Base-by-base conservation (phyloP, 2,113 vertebrate species). In the Centropus bengalensis region DNA sequence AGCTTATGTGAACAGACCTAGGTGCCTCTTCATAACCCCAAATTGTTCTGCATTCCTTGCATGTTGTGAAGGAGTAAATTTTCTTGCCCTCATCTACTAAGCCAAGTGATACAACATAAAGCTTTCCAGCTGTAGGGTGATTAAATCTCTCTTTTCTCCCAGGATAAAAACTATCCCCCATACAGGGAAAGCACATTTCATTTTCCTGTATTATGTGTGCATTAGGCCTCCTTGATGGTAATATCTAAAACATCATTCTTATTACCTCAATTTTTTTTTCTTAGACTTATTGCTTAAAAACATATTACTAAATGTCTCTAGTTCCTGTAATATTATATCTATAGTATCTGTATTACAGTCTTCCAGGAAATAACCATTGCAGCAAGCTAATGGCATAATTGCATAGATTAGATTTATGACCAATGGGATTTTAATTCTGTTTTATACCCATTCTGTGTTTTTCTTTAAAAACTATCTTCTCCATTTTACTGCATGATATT, bases 1-100 rank as follows among this genome's bases (percentile, higher is more conserved):
- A 49, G 9, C 12, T 67, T 51, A 14, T 16, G 5, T 11, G 11
- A 67, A 51, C 8, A 89, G 64, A 49, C 0, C 0, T 0, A 3
- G 5, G 8, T 51, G 17, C 1, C 9, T 75, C 12, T 89, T 68
- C 58, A 42, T 9, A 14, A 9, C 42, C 7, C 59, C 18, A 63
- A 75, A 71, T n/a, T 42, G 8, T 30, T 89, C 55, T 44, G 68
- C 0, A 2, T 86, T 87, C 89, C 38, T 33, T 33, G 20, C 44
- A 6, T 28, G 23, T 24, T 55, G 13, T 45, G 40, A 63, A 87
- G 5, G 3, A 4, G 17, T 47, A 78, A 59, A 6, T 79, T 93
- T 55, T n/a, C 19, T 82, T 75, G 16, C 14, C 4, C 3, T 47
- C 49, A 13, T 23, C 32, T 59, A 11, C 22, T 68, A 78, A 45